phyloP scores from a whole-genome alignment of 2,888 invertebrate species.

The Himalopsyche anomala region DNA sequence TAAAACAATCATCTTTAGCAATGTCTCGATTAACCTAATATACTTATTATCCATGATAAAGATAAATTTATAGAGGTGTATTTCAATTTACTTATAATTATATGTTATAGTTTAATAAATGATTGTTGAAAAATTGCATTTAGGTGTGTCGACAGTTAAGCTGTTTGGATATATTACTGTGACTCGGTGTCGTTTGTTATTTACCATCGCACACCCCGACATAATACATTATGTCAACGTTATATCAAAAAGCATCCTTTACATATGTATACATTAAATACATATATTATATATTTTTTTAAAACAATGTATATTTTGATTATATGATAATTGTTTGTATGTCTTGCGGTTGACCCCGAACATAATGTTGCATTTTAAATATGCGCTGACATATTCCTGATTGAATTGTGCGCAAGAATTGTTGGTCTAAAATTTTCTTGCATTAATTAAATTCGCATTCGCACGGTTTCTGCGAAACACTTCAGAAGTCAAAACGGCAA shows the following conservation, averaged over 20 bases:
- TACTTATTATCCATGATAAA: constrained; percentile 22
- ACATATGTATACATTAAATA: not conserved
- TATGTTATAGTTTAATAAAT: not conserved
- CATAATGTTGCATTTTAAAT: too few relatives aligned
- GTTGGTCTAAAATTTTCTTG: too few relatives aligned
- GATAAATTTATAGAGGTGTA: constrained; percentile 10
- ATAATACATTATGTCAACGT: too few relatives aligned
- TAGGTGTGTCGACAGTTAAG: not conserved
- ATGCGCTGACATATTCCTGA: too few relatives aligned
- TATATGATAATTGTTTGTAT: not conserved
- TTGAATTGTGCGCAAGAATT: too few relatives aligned
- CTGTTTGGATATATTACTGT: constrained; percentile 45
- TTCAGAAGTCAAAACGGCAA: too few relatives aligned
- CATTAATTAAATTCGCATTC: too few relatives aligned
- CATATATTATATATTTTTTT: constrained; percentile 11
- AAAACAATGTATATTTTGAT: constrained; percentile 14
- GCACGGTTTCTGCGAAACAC: too few relatives aligned
- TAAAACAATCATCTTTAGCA: not conserved
- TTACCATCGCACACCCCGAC: too few relatives aligned
- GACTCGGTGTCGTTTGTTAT: not conserved
- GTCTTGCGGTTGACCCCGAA: not conserved
- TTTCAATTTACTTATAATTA: constrained; percentile 32
- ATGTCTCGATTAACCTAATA: constrained; percentile 20
- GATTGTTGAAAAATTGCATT: constrained; percentile 20
- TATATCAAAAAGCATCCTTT: not conserved